Conservation (phyloP, 2,888 invertebrate species). For the Meghimatium bilineatum region DNA sequence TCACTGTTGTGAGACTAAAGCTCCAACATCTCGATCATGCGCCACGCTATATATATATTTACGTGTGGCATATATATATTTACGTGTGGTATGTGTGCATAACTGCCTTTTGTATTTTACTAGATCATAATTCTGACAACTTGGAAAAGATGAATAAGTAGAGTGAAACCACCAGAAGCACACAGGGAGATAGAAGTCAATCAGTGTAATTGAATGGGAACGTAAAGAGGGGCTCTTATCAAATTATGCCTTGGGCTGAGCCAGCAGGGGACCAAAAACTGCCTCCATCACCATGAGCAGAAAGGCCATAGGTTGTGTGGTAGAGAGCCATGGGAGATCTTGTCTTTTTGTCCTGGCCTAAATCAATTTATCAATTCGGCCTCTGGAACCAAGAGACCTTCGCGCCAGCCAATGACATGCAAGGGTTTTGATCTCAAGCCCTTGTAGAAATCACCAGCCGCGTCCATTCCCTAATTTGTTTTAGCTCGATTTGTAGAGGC, state of each 20-base stretch:
- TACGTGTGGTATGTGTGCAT: no score
- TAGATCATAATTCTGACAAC: constrained; percentile 3
- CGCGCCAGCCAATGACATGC: constrained; percentile 41
- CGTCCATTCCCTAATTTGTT: constrained; percentile 45
- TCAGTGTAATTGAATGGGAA: constrained; percentile 42
- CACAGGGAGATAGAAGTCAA: not conserved
- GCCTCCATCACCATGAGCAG: constrained; percentile 25
- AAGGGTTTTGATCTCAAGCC: constrained; percentile 36
- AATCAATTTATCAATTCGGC: constrained; percentile 45
- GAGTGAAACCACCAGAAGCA: not conserved
- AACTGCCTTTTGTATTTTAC: no score
- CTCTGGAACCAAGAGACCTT: constrained; percentile 36
- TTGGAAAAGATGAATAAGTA: constrained; percentile 31
- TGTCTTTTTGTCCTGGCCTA: constrained; percentile 40
- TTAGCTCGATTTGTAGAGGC: constrained; percentile 46
- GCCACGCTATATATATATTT: no score
- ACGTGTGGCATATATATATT: no score
- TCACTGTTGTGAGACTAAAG: no score
- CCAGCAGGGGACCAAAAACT: constrained; percentile 21
- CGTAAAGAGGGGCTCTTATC: constrained; percentile 37
- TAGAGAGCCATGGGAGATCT: constrained; percentile 23
- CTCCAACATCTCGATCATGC: no score
- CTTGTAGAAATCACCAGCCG: constrained; percentile 17
- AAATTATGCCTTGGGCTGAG: constrained; percentile 41
- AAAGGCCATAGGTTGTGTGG: constrained; percentile 33